Evolutionary conservation across 2,888 invertebrate genomes (phyloP), one percentile per base, ranked within the genome.

Genomic region (Euproctis similis): DNA sequence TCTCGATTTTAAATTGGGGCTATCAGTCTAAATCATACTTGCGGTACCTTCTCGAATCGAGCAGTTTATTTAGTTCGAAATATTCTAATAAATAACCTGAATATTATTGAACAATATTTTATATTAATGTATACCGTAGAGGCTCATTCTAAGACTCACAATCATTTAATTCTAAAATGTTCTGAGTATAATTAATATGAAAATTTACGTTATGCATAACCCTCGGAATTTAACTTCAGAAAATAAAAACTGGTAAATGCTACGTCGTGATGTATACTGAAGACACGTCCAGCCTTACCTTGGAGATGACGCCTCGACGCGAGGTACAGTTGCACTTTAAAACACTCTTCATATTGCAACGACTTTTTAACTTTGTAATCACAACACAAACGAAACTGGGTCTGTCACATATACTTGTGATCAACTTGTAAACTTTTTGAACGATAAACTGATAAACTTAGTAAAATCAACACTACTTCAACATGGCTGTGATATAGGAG

Each of bases 281-380:
- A 82, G 81, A 80, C 84, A 81, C 84, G 65, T 82, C 85, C 81
- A 80, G 74, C 78, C 85, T 85, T 85, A 85, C 85, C 85, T 85
- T 80, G 55, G 56, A 65, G 68, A 70, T 64, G 78, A 78, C 75
- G 82, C 75, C 81, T 75, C 73, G 82, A 76, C 69, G 81, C 71
- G 78, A 78, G 77, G 65, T 68, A 77, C 74, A 75, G 71, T 81
- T 75, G 81, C 85, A 85, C 85, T 85, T 85, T 71, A 65, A 52
- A 72, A 74, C 85, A 85, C 85, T 85, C 84, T 75, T 76, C 82
- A 84, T 85, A 75, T 75, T 73, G 69, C 59, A 67, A 71, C 63
- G 50, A 78, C 72, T 81, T 78, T n/a, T 71, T 34, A 75, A 81
- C 77, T 78, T 78, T 71, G 60, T 59, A 70, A 62, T 68, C 82